Conservation (phyloP, 2,888 invertebrate genomes). For the Diadegma fenestrale region DNA sequence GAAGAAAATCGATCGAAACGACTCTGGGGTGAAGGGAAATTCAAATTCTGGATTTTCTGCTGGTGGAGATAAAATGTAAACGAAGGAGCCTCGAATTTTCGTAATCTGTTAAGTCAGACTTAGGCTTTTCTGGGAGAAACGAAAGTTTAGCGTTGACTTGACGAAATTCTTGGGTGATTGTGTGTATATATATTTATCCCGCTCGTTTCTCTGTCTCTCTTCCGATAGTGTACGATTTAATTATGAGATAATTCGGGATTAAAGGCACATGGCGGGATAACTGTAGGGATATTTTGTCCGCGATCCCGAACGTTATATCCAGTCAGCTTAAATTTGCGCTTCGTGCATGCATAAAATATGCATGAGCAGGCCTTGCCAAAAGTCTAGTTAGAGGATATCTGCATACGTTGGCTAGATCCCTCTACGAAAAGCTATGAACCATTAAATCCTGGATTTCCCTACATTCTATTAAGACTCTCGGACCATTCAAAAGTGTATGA, state of each 20-base stretch:
- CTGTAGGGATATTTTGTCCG: slow-evolving; percentile 33
- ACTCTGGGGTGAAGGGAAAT: not conserved
- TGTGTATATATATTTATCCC: slow-evolving; percentile 9
- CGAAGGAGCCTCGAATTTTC: slow-evolving; percentile 31
- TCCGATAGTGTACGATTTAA: slow-evolving; percentile 60
- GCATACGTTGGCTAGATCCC: slow-evolving; percentile 60
- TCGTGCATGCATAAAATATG: slow-evolving; percentile 65
- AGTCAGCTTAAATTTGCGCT: slow-evolving; percentile 62
- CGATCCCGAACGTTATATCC: slow-evolving; percentile 43
- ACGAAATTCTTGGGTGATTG: slow-evolving; percentile 36
- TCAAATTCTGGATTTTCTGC: not conserved
- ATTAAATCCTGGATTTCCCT: slow-evolving; percentile 64
- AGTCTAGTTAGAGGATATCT: slow-evolving; percentile 58
- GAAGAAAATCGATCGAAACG: not conserved
- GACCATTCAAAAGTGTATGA: slow-evolving; percentile 4
- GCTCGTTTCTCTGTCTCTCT: slow-evolving; percentile 7
- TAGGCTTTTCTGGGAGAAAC: not conserved
- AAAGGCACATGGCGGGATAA: slow-evolving; percentile 52
- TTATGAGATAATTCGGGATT: slow-evolving; percentile 65
- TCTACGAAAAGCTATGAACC: slow-evolving; percentile 58
- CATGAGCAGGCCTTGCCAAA: slow-evolving; percentile 64
- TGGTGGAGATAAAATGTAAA: slow-evolving; percentile 11
- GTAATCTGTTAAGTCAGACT: slow-evolving; percentile 50
- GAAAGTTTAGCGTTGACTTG: slow-evolving; percentile 41
- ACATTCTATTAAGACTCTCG: slow-evolving; percentile 47